Conservation (phyloP, 2,888 invertebrate genomes). For the Frankliniella intonsa region DNA sequence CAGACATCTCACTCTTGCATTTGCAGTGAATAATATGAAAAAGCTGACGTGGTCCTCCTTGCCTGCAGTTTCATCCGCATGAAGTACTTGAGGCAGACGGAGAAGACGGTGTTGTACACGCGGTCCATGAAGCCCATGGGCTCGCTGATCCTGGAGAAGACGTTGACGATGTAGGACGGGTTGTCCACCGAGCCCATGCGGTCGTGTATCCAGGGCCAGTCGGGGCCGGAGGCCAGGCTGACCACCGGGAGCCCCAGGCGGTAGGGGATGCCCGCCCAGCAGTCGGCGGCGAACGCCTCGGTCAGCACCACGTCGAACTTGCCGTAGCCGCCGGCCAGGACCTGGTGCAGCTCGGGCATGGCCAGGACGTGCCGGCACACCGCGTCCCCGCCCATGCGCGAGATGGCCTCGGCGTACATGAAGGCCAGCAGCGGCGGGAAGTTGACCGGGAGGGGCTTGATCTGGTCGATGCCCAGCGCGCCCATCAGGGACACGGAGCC, state of each 20-base stretch:
- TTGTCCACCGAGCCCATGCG: constrained; percentile 38
- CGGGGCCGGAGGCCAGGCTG: constrained; percentile 36
- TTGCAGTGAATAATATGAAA: too few relatives aligned
- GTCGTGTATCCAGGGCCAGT: constrained; percentile 36
- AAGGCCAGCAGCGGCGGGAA: background rate
- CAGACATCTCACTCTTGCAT: too few relatives aligned
- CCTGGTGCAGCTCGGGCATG: constrained; percentile 33
- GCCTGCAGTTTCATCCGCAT: too few relatives aligned
- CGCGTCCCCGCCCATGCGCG: constrained; percentile 36
- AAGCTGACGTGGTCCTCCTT: too few relatives aligned
- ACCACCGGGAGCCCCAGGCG: constrained; percentile 37
- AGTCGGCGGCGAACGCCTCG: constrained; percentile 41
- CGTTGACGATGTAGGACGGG: constrained; percentile 39
- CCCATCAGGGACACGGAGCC: background rate
- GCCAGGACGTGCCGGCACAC: constrained; percentile 34
- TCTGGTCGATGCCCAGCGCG: background rate
- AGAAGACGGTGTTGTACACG: constrained; percentile 38
- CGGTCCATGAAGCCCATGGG: constrained; percentile 41
- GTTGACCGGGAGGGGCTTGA: background rate
- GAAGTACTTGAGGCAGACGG: background rate
- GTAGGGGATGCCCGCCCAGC: constrained; percentile 40
- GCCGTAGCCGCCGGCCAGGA: constrained; percentile 30
- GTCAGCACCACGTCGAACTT: constrained; percentile 41
- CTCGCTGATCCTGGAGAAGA: constrained; percentile 37
- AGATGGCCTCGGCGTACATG: constrained; percentile 34